Evolutionary conservation across 2,888 invertebrate genomes (phyloP).

Genomic region (Steinernema hermaphroditum): DNA sequence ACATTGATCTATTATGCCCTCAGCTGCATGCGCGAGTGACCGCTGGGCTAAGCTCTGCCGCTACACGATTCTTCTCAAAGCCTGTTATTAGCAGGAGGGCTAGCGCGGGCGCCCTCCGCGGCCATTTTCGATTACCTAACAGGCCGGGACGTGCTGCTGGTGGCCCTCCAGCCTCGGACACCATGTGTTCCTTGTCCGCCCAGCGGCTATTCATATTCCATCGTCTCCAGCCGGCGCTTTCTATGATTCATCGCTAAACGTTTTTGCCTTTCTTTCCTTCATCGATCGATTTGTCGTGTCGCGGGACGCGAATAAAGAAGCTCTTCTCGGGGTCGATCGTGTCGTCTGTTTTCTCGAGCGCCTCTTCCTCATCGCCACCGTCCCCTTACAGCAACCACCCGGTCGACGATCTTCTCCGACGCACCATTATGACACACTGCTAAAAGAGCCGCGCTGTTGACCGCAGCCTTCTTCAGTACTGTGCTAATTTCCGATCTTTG

Average conservation of each 20-base stretch:
- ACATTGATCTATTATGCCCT: conserved; percentile 16
- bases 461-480: conserved; percentile 5
- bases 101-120: background rate
- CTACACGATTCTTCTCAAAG: conserved; percentile 27
- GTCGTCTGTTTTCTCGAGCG: conserved; percentile 5
- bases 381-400: conserved; percentile 26
- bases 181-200: background rate
- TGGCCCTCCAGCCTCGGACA: background rate
- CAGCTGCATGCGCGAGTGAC: conserved; percentile 23
- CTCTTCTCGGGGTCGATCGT: conserved; percentile 24
- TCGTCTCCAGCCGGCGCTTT: conserved; percentile 19
- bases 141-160: background rate
- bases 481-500: background rate
- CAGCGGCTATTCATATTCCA: conserved; percentile 20
- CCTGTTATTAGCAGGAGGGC: conserved; percentile 12
- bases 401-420: conserved; percentile 11
- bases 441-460: background rate
- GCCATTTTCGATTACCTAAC: conserved; percentile 29
- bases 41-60: background rate
- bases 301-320: conserved; percentile 13
- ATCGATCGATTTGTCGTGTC: conserved; percentile 26
- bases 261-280: conserved; percentile 28
- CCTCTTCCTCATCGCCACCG: conserved; percentile 6
- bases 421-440: conserved; percentile 19
- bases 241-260: conserved; percentile 26